phyloP scores from a whole-genome alignment of 1,140 invertebrate species.

The Ditylenchus dipsaci region DNA sequence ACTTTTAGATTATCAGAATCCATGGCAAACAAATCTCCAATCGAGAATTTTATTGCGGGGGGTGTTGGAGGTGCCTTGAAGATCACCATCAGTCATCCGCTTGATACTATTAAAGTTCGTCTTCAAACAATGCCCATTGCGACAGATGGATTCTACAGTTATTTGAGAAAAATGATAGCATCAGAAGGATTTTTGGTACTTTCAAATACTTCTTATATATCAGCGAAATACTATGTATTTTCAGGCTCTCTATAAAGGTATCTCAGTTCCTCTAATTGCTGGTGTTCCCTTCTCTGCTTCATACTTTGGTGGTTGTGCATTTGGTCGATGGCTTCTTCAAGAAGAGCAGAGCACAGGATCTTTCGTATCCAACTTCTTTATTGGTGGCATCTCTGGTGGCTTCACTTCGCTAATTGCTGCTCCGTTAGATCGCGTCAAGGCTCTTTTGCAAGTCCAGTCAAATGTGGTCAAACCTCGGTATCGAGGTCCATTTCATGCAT shows the following conservation, averaged over 20 bases:
- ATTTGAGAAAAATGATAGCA: slow-evolving; percentile 82
- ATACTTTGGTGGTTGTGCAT: slow-evolving; percentile 89
- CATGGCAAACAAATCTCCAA: too few relatives aligned
- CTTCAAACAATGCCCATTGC: slow-evolving; percentile 85
- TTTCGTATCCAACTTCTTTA: slow-evolving; percentile 73
- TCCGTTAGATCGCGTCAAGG: slow-evolving; percentile 78
- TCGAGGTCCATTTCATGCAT: slow-evolving; percentile 83
- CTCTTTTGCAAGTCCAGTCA: slow-evolving; percentile 61
- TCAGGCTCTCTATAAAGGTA: slow-evolving; percentile 66
- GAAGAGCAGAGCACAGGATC: too few relatives aligned
- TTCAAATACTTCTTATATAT: neutral
- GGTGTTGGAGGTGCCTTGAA: too few relatives aligned
- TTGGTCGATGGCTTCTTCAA: slow-evolving; percentile 72
- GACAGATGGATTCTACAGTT: slow-evolving; percentile 78
- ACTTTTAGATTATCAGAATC: too few relatives aligned
- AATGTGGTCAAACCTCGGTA: slow-evolving; percentile 73
- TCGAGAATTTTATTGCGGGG: too few relatives aligned
- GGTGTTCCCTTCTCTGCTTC: slow-evolving; percentile 72
- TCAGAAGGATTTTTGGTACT: slow-evolving; percentile 68
- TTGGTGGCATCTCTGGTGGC: slow-evolving; percentile 86
- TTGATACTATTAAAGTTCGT: slow-evolving; percentile 72
- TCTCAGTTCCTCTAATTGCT: slow-evolving; percentile 65
- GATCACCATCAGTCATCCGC: slow-evolving; percentile 68
- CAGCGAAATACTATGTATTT: slow-evolving; percentile 60
- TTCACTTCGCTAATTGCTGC: slow-evolving; percentile 95